phyloP scores from a whole-genome alignment of 2,797 vertebrate species.

The Tangara arthus region DNA sequence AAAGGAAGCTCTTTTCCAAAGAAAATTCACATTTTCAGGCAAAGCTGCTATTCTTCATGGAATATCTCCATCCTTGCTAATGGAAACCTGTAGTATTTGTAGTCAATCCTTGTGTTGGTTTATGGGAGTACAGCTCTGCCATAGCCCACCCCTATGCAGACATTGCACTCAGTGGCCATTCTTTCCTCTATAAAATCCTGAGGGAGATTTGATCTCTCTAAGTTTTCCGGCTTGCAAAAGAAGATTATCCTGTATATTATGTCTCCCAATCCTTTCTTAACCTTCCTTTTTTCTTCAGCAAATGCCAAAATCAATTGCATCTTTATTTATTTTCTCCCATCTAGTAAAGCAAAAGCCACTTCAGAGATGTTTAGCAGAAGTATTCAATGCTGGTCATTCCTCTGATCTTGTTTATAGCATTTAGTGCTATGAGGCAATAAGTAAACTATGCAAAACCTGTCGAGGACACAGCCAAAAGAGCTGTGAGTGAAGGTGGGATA shows the following conservation, averaged over 20 bases:
- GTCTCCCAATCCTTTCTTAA: background rate
- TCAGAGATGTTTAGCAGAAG: background rate
- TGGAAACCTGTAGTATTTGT: background rate
- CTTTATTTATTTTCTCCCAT: background rate
- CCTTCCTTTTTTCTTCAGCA: background rate
- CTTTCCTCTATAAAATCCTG: background rate
- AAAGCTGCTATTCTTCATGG: background rate
- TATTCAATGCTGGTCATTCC: background rate
- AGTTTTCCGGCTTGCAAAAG: background rate
- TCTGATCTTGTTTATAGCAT: background rate
- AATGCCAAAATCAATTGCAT: background rate
- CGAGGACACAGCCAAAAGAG: background rate
- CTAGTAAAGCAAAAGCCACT: background rate
- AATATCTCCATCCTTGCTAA: background rate
- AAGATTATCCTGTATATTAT: background rate
- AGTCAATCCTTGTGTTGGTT: background rate
- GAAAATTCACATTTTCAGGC: background rate
- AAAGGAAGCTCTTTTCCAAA: constrained; percentile 6
- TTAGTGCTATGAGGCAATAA: background rate
- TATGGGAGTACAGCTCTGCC: background rate
- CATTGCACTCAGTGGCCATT: background rate
- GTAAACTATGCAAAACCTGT: background rate
- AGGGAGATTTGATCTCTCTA: background rate
- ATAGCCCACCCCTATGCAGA: background rate
- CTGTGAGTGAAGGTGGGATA: background rate